These are phyloP conservation scores for Drosophila melanogaster DNA, from an alignment of 1,140 invertebrate genomes.

Conservation along the genomic window DNA sequence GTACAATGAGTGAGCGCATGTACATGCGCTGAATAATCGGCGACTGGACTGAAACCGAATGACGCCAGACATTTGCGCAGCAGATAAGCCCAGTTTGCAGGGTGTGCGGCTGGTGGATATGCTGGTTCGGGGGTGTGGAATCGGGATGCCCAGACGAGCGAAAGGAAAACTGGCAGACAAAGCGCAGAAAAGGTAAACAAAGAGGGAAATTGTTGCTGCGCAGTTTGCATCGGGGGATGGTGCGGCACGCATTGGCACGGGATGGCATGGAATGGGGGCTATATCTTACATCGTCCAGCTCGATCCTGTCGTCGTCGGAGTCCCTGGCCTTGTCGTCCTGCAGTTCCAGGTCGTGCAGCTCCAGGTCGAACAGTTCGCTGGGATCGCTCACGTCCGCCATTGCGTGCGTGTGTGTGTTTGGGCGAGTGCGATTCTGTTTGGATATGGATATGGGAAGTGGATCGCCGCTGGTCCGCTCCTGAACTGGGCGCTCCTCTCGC, in stretches of 20 bases:
- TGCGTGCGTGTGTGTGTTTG: conserved; percentile 50
- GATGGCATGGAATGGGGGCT: not conserved
- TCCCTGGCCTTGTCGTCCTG: conserved; percentile 89
- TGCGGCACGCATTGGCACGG: not conserved
- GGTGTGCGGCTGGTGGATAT: conserved; percentile 12
- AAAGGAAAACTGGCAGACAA: conserved; percentile 49
- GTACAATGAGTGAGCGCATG: conserved; percentile 27
- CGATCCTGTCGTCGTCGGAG: conserved; percentile 94
- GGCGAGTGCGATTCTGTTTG: too few species aligned
- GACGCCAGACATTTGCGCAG: conserved; percentile 68
- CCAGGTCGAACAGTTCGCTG: conserved; percentile 92
- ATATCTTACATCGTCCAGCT: conserved; percentile 90
- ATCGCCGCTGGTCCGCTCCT: conserved; percentile 7
- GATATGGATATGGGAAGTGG: conserved; percentile 10
- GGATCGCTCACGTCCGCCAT: conserved; percentile 88
- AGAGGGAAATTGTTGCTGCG: conserved; percentile 56
- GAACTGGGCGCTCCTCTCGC: conserved; percentile 16
- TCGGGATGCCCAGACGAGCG: conserved; percentile 30
- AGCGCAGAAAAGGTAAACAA: conserved; percentile 62
- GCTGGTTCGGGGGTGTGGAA: not conserved
- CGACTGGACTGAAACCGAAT: conserved; percentile 18
- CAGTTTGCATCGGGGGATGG: conserved; percentile 35
- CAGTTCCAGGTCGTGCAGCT: conserved; percentile 87
- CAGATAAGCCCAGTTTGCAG: conserved; percentile 66
- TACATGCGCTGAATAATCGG: conserved; percentile 50